Conservation (phyloP, 1,140 invertebrate species). For the Doryteuthis pealeii region DNA sequence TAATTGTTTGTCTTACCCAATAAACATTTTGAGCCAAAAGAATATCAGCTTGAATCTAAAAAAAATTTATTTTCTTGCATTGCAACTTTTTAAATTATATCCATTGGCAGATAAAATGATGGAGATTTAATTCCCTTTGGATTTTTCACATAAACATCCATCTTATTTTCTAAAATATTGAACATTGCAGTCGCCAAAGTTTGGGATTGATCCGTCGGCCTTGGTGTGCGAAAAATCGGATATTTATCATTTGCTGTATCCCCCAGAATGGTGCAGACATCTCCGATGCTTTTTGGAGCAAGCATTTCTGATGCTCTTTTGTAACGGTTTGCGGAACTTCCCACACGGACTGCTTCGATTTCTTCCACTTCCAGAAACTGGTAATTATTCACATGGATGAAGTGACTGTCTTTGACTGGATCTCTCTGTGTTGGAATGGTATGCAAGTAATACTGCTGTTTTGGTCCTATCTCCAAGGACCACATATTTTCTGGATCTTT, state of each 20-base stretch:
- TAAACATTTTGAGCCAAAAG: too few relatives aligned
- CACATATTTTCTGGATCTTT: slow-evolving; percentile 5
- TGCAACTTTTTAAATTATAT: slow-evolving; percentile 9
- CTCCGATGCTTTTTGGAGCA: background rate
- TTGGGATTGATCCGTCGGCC: slow-evolving; percentile 14
- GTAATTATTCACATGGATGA: background rate
- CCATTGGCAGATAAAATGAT: background rate
- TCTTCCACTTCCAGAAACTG: background rate
- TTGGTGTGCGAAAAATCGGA: slow-evolving; percentile 23
- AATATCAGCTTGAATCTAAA: too few relatives aligned
- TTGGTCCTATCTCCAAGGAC: slow-evolving; percentile 5
- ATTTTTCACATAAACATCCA: slow-evolving; percentile 18
- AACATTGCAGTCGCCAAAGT: slow-evolving; percentile 20
- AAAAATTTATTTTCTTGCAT: too few relatives aligned
- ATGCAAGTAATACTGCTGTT: background rate
- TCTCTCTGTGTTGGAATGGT: background rate
- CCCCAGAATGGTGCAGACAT: background rate
- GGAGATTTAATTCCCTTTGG: background rate
- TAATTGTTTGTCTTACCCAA: too few relatives aligned
- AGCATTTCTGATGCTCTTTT: background rate
- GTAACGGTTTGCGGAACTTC: background rate
- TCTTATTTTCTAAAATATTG: slow-evolving; percentile 17
- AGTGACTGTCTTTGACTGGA: background rate
- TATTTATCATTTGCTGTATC: background rate
- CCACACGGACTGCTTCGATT: background rate